A percentile compares a stretch with the other conserved stretches of the same genome.
These are phyloP conservation scores for Sinhomidia bicolor DNA, from an alignment of 2,888 invertebrate species.

Conservation along the genomic window DNA sequence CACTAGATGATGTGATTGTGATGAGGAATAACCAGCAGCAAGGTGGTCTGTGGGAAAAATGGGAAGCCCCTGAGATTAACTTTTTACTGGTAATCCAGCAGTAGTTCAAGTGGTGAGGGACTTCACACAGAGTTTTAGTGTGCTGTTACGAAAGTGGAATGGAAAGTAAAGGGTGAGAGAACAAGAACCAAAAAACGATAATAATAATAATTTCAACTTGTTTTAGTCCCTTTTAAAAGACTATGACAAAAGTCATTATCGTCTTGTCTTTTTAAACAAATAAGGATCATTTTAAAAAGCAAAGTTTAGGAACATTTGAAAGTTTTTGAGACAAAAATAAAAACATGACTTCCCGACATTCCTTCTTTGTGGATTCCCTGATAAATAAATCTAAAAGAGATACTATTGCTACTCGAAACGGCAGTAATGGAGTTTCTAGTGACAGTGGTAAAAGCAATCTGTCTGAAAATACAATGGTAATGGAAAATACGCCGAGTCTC, in stretches of 20 bases:
- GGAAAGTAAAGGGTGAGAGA: slow-evolving; percentile 13
- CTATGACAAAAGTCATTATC: not conserved
- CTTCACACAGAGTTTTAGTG: not conserved
- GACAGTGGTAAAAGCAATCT: not conserved
- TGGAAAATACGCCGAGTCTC: slow-evolving; percentile 20
- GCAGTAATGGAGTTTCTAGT: not conserved
- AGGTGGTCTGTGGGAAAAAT: not conserved
- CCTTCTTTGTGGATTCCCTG: slow-evolving; percentile 54
- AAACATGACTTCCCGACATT: slow-evolving; percentile 46
- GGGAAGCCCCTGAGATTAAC: slow-evolving; percentile 14
- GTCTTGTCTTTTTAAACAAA: too few relatives aligned
- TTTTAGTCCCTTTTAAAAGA: slow-evolving; percentile 1
- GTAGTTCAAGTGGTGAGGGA: not conserved
- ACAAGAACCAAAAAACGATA: not conserved
- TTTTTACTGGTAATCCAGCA: not conserved
- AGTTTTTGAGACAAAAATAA: not conserved
- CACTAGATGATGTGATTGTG: slow-evolving; percentile 42
- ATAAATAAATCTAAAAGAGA: slow-evolving; percentile 57
- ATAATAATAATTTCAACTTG: too few relatives aligned
- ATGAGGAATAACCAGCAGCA: slow-evolving; percentile 12
- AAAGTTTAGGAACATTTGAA: not conserved
- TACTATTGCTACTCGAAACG: too few relatives aligned
- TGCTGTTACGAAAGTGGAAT: not conserved
- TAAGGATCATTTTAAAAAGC: too few relatives aligned
- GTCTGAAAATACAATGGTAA: not conserved